Base-by-base conservation (phyloP, 1,140 invertebrate species). In the Drosophila chauvacae region DNA sequence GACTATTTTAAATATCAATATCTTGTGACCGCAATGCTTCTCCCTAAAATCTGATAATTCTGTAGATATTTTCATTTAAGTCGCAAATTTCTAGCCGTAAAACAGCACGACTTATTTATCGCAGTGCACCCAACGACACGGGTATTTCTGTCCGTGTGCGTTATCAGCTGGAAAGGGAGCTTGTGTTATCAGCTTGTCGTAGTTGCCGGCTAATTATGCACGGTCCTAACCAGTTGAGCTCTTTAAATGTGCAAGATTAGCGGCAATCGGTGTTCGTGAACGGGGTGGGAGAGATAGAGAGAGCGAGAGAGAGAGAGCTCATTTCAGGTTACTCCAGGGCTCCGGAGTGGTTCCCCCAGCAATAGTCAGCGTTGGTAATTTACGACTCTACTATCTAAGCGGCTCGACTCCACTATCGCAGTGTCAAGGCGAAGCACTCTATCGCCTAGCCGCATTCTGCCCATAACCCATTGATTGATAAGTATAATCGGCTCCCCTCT, bases 211-310 rank as follows among this genome's bases (percentile, higher is more conserved):
- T 70, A 70, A 70, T 70, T 70, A 70, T 70, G 66, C 66, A 70
- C 66, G 62, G 66, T 23, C 62, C 63, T 42, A 70, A 68, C 66
- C 62, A 70, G 66, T 70, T 68, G 62, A 70, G 62, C 66, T 56
- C 66, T 70, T 68, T 68, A 70, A 68, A 45, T 70, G 66, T 70
- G 28, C 41, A 47, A 55, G 66, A 70, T 68, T 68, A 70, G 63
- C 30, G 30, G 39, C 26, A 30, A 18, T 30, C 20, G 53, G 53
- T 39, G 53, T 56, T 47, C 63, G 66, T 68, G 39, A 18, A 45
- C 18, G 33, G 39, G 28, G 51, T 16, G 20, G 28, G 16, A 4
- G 39, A 10, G 20, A 28, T 3, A 45, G 2, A 20, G 18, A 11
- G n/a, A 18, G 18, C 6, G 10, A 5, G 42, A 13, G 13, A 30